Evolutionary conservation across 2,113 vertebrate genomes (phyloP), one percentile per base, ranked within the genome.

Genomic region (Motacilla tschutschensis): DNA sequence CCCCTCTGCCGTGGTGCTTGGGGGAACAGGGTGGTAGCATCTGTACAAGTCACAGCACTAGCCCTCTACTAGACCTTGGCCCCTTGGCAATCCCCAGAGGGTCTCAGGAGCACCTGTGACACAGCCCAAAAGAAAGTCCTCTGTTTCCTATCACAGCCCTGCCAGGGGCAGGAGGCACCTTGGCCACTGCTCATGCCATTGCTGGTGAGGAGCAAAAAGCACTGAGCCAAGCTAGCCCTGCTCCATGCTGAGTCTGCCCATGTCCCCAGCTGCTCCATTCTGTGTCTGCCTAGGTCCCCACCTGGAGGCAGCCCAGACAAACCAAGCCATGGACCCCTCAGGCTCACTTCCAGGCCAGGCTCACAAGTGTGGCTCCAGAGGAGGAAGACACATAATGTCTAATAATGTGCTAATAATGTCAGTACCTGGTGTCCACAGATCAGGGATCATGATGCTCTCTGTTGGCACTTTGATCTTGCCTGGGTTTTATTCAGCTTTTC

Each of bases 141-240:
- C 21, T 7, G 1, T 83, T 85, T 80, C 24, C 48, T 14, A 28
- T 36, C 47, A 25, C 26, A 36, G 38, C 24, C 40, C 66, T 89
- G 40, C 40, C 0, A 1, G 14, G 46, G 18, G 17, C 25, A 72
- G 83, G 54, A 79, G 50, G 26, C 65, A 79, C 33, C 58, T 81
- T 3, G 2, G 26, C 51, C 33, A 16, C 69, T 2, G 1, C 48
- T 87, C 4, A 0, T 50, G 40, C 59, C 6, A 0, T 65, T 85
- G 29, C 44, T 77, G 36, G 29, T 20, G 11, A 77, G 65, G 33
- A 80, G 21, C 25, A 66, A 59, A 87, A 80, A 77, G n/a, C 47
- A 63, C 33, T 2, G 1, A 91, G 55, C 18, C 26, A 40, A 43
- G 31, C 6, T 21, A 6, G 47, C 48, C 28, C 54, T 35, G 29